Base-by-base conservation (phyloP, 2,113 vertebrate genomes). In the Trogon melanurus region DNA sequence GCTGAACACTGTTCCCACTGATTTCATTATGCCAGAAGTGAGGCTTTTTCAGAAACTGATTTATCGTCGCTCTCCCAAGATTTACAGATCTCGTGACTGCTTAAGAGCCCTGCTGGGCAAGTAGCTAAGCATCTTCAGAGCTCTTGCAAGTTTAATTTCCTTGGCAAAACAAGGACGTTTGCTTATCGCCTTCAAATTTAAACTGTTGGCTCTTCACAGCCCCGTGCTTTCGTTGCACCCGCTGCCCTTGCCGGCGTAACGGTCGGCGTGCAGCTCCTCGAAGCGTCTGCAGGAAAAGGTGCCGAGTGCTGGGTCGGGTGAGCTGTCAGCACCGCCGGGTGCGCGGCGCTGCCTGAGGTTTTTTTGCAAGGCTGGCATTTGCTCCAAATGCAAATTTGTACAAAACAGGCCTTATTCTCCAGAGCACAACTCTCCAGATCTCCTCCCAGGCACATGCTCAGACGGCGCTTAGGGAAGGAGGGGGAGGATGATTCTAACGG, bases 391-490 rank as follows among this genome's bases (percentile, higher is more conserved):
- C 93, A 92, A 64, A 95, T 96, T 54, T 79, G 71, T 56, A 75
- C 69, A 67, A 53, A 91, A 19, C 48, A 85, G 73, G 15, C 60
- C 83, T 53, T 81, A 84, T 22, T 95, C 96, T 92, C 95, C 85
- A 44, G 93, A 83, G 94, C 38, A 47, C 87, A 62, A 8, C 62
- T 83, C 93, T 69, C 80, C 85, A 1, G 2, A 47, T 82, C 94
- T 91, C 89, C 74, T 96, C 85, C 93, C 91, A 91, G 62, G 87
- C 91, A 89, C 91, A 66, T 89, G 93, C 91, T 97, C 87, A 82
- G 70, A 78, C 56, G 60, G 60, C 89, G 72, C 92, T 61, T 32
- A 45, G 92, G 92, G 95, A 70, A 76, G 41, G 9, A 41, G 25
- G 32, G 30, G 47, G 29, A 51, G 32, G 34, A 6, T 50, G 47